These are phyloP conservation scores for Arvicanthis niloticus DNA, from an alignment of 2,113 vertebrate genomes.

Conservation along the genomic window DNA sequence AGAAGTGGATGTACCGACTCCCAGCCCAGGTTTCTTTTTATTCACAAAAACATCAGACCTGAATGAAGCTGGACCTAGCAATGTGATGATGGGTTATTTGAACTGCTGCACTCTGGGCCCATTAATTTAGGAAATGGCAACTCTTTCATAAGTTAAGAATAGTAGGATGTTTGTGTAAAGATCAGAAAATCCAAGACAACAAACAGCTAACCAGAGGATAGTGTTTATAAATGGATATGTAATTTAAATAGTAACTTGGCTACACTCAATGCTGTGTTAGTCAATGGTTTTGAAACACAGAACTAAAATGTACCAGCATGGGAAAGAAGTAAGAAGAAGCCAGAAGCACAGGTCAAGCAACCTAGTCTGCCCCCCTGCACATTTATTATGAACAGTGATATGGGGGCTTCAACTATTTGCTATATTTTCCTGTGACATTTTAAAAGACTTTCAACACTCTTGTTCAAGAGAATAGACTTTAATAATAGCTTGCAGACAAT, in stretches of 20 bases:
- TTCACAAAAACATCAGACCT: background rate
- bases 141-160: background rate
- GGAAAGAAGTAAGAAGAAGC: background rate
- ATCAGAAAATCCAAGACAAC: background rate
- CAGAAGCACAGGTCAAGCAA: background rate
- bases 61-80: background rate
- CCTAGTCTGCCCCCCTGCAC: fast-evolving
- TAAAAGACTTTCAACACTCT: background rate
- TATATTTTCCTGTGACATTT: background rate
- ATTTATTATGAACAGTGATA: background rate
- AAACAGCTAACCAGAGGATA: background rate
- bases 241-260: background rate
- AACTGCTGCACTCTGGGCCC: background rate
- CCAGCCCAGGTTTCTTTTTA: background rate
- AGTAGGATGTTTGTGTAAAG: background rate
- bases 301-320: background rate
- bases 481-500: background rate
- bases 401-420: too few species aligned
- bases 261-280: background rate
- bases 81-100: background rate
- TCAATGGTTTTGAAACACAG: constrained; percentile 9
- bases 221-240: background rate
- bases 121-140: background rate
- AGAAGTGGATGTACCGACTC: background rate
- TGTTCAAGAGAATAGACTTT: background rate